phyloP scores from a whole-genome alignment of 2,888 invertebrate species.

The Julus scanicus region DNA sequence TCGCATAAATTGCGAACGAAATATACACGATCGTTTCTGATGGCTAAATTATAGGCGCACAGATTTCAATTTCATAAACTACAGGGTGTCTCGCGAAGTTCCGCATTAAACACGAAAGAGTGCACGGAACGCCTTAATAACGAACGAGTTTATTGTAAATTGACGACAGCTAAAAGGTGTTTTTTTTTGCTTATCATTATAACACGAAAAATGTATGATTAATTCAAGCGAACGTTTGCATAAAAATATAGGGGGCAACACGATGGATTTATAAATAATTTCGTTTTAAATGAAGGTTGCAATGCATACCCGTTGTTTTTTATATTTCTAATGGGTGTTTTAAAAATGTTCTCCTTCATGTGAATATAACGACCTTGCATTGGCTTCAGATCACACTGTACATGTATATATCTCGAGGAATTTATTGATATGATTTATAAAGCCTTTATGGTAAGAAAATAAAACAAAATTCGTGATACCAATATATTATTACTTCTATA shows the following conservation, averaged over 20 bases:
- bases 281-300: neutral
- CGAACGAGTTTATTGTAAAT: conserved; percentile 12
- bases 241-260: neutral
- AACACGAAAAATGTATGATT: neutral
- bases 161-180: neutral
- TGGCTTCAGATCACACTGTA: neutral
- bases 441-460: neutral
- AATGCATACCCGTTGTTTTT: neutral
- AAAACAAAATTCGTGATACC: neutral
- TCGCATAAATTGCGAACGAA: conserved; percentile 26
- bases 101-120: neutral
- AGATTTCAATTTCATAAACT: conserved; percentile 30
- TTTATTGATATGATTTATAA: neutral
- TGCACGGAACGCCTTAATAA: neutral
- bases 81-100: conserved; percentile 1
- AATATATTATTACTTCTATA: neutral
- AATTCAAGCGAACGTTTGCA: neutral
- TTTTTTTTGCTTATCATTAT: neutral
- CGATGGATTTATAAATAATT: neutral
- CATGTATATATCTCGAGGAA: neutral
- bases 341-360: neutral
- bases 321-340: neutral
- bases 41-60: neutral
- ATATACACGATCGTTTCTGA: conserved; percentile 21
- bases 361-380: neutral